Percentiles rank a stretch among this genome's conserved stretches.
phyloP scores from a whole-genome alignment of 2,113 vertebrate species.

The Actinemys pallida region DNA sequence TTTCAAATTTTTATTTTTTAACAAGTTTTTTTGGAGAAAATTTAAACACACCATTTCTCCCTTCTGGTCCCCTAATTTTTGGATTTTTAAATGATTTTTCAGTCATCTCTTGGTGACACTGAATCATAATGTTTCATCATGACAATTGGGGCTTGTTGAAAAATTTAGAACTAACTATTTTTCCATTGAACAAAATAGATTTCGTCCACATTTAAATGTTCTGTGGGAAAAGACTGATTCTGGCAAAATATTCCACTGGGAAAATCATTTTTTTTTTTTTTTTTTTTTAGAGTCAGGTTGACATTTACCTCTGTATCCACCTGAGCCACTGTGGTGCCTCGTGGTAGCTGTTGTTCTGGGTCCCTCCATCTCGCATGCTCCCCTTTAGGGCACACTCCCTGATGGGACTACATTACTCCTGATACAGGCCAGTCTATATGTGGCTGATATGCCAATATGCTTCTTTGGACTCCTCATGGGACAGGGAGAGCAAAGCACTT shows the following conservation, averaged over 20 bases:
- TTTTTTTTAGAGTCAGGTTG: not conserved
- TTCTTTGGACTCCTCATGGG: not conserved
- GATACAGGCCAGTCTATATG: not conserved
- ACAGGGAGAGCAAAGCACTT: not conserved
- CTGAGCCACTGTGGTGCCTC: not conserved
- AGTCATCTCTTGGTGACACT: not conserved
- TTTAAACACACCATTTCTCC: not conserved
- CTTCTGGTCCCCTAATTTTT: not conserved
- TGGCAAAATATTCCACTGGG: not conserved
- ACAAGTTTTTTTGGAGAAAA: not conserved
- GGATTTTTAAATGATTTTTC: not conserved
- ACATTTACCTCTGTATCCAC: not conserved
- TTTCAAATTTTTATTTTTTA: not conserved
- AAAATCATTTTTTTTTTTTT: not conserved
- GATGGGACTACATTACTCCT: accelerated
- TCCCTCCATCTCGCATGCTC: not conserved
- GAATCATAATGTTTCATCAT: not conserved
- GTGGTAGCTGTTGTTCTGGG: not conserved
- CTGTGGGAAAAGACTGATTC: not conserved
- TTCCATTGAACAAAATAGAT: not conserved
- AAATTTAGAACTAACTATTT: not conserved
- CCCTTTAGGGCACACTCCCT: accelerated
- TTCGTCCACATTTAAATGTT: not conserved
- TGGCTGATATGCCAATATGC: not conserved
- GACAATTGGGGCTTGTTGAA: not conserved